phyloP scores from a whole-genome alignment of 53 echinoderm and acorn worm genomes.

The Echinometra lucunter region DNA sequence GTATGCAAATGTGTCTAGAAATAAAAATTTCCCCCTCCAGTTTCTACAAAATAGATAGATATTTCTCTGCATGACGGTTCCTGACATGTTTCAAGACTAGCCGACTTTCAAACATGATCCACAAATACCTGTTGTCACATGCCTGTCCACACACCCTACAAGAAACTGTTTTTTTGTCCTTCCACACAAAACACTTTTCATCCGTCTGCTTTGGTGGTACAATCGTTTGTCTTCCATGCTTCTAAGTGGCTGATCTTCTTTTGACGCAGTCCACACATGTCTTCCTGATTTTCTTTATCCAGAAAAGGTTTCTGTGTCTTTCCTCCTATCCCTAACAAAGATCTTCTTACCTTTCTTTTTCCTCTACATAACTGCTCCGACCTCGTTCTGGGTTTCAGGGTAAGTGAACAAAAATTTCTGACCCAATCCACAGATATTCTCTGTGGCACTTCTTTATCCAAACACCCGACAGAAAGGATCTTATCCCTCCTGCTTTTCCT shows the following conservation, averaged over 20 bases:
- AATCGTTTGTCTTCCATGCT: not conserved
- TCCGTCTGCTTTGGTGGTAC: not conserved
- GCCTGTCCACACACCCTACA: not conserved
- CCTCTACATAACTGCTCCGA: not conserved
- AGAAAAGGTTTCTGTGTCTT: not conserved
- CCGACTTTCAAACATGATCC: too few relatives aligned
- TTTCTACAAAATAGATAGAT: too few relatives aligned
- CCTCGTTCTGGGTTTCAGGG: not conserved
- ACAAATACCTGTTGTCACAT: too few relatives aligned
- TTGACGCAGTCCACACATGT: too few relatives aligned
- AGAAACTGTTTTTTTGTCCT: not conserved
- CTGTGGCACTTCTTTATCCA: too few relatives aligned
- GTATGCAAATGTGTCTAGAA: too few relatives aligned
- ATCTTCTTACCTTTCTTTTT: not conserved
- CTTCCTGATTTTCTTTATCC: not conserved
- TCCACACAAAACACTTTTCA: not conserved
- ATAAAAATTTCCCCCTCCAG: too few relatives aligned
- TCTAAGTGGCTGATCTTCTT: not conserved
- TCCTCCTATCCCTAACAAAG: not conserved
- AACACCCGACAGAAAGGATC: too few relatives aligned
- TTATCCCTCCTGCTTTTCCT: too few relatives aligned
- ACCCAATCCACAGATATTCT: not conserved
- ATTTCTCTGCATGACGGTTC: too few relatives aligned
- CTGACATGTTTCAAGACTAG: too few relatives aligned
- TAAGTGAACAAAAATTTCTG: not conserved